A percentile compares a stretch with the other conserved stretches of the same genome.
phyloP scores from a whole-genome alignment of 2,797 vertebrate species.

The Platalea minor region DNA sequence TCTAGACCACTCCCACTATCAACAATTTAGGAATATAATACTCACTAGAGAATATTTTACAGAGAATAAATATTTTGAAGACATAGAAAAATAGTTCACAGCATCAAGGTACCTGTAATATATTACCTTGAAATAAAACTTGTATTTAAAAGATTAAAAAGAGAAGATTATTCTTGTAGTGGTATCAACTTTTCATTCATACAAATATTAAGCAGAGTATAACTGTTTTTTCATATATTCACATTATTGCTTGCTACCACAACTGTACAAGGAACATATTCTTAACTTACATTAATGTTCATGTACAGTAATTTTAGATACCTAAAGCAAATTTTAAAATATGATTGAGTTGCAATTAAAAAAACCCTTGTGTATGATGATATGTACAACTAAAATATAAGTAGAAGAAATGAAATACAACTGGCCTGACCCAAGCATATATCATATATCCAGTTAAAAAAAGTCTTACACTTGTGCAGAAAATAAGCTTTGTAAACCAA shows the following conservation, averaged over 20 bases:
- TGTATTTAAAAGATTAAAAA: slow-evolving; percentile 77
- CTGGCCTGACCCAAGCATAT: slow-evolving; percentile 56
- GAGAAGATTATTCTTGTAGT: slow-evolving; percentile 66
- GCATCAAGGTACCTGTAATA: slow-evolving; percentile 70
- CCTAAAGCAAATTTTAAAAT: slow-evolving; percentile 52
- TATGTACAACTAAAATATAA: slow-evolving; percentile 59
- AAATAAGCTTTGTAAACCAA: slow-evolving; percentile 60
- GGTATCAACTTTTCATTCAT: slow-evolving; percentile 76
- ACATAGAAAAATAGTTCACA: slow-evolving; percentile 71
- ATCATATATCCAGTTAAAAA: slow-evolving; percentile 30
- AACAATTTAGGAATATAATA: slow-evolving; percentile 29
- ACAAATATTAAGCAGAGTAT: slow-evolving; percentile 76
- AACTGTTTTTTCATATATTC: slow-evolving; percentile 75
- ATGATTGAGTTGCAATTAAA: slow-evolving; percentile 35
- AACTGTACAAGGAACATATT: slow-evolving; percentile 69
- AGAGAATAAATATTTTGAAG: slow-evolving; percentile 69
- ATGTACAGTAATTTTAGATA: slow-evolving; percentile 55
- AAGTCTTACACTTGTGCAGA: slow-evolving; percentile 6
- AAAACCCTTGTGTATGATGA: neutral
- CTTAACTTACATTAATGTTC: slow-evolving; percentile 63
- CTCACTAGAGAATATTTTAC: slow-evolving; percentile 51
- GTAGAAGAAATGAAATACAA: slow-evolving; percentile 35
- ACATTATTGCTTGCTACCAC: slow-evolving; percentile 81
- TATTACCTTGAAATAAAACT: slow-evolving; percentile 72
- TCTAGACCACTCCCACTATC: slow-evolving; percentile 37